phyloP scores from a whole-genome alignment of 2,113 vertebrate species.

The Menura novaehollandiae region DNA sequence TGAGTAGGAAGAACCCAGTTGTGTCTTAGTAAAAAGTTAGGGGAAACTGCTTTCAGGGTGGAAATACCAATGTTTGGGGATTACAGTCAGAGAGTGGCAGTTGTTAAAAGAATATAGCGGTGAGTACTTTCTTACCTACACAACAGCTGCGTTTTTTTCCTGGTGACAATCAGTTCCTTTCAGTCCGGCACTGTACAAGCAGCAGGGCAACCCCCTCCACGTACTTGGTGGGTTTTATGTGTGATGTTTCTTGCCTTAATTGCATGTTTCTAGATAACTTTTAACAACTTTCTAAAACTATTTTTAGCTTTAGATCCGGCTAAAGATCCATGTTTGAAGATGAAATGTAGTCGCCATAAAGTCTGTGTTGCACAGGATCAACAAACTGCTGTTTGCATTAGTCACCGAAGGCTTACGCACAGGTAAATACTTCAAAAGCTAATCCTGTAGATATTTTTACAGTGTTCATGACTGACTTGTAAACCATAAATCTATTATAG shows the following conservation, averaged over 20 bases:
- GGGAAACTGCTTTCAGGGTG: neutral
- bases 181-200: neutral
- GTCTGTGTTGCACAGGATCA: slow-evolving; percentile 89
- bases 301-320: slow-evolving; percentile 86
- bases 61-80: neutral
- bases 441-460: neutral
- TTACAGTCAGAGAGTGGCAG: neutral
- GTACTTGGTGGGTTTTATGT: neutral
- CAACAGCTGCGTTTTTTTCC: neutral
- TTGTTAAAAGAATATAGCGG: neutral
- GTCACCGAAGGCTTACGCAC: slow-evolving; percentile 86
- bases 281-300: slow-evolving; percentile 26
- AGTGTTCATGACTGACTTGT: neutral
- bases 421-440: slow-evolving; percentile 70
- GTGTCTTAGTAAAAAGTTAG: neutral
- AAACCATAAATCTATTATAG: neutral
- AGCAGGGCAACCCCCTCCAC: neutral
- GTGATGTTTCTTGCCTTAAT: neutral
- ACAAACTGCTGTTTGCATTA: slow-evolving; percentile 88
- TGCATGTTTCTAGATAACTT: neutral
- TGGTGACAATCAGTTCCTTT: neutral
- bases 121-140: neutral
- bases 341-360: slow-evolving; percentile 93
- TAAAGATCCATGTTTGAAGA: slow-evolving; percentile 94
- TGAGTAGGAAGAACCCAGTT: neutral